phyloP scores from a whole-genome alignment of 2,113 vertebrate genomes.

The Hemiscyllium ocellatum region DNA sequence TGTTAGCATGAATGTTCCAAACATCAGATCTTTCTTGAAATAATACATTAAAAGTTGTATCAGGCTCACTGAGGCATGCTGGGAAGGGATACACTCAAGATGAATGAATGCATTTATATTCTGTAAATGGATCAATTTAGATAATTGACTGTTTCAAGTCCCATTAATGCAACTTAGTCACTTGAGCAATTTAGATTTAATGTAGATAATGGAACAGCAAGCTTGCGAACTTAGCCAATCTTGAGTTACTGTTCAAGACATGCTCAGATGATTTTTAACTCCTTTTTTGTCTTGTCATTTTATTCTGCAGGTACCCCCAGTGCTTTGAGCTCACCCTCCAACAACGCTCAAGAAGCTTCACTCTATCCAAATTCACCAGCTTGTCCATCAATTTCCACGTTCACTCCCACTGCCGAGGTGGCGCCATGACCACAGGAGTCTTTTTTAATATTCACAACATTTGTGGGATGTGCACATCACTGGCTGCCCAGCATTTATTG shows the following conservation, averaged over 20 bases:
- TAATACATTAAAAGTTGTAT: slow-evolving; percentile 53
- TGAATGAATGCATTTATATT: slow-evolving; percentile 53
- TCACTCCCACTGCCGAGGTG: neutral
- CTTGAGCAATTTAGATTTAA: slow-evolving; percentile 54
- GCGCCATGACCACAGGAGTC: neutral
- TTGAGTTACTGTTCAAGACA: slow-evolving; percentile 44
- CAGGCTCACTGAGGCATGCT: slow-evolving; percentile 56
- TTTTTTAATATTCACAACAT: no score
- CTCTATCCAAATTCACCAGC: neutral
- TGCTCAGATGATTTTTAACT: slow-evolving; percentile 43
- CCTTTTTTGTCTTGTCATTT: slow-evolving; percentile 14
- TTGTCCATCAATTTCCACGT: neutral
- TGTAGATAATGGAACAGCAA: slow-evolving; percentile 57
- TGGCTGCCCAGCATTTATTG: no score
- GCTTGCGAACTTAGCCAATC: slow-evolving; percentile 54
- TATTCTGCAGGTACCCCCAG: neutral
- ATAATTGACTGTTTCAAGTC: slow-evolving; percentile 61
- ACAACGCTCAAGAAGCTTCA: neutral
- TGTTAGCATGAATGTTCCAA: neutral
- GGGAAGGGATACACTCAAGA: slow-evolving; percentile 48
- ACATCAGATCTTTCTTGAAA: slow-evolving; percentile 23
- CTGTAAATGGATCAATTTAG: slow-evolving; percentile 64
- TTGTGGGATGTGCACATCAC: no score
- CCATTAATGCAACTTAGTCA: slow-evolving; percentile 58
- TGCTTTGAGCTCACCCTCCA: neutral